phyloP scores from a whole-genome alignment of 1,140 invertebrate species.

The Limonius californicus region DNA sequence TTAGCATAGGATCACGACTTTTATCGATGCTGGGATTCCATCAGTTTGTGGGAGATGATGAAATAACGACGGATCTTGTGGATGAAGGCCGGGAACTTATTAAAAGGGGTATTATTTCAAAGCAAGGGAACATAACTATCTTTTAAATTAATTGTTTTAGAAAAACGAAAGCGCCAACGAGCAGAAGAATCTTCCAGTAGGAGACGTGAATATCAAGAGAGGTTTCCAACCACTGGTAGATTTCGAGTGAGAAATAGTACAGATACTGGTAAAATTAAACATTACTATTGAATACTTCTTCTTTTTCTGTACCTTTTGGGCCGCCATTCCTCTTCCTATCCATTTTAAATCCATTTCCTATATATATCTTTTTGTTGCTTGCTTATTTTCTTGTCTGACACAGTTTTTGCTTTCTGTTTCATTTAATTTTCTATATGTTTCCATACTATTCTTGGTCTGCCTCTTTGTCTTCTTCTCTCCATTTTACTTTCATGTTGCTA shows the following conservation, averaged over 20 bases:
- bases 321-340: too few relatives aligned
- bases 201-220: constrained; percentile 66
- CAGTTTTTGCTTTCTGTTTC: too few relatives aligned
- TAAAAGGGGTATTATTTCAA: constrained; percentile 61
- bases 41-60: constrained; percentile 92
- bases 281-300: not conserved
- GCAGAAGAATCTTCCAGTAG: constrained; percentile 71
- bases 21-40: constrained; percentile 90
- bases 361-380: too few relatives aligned
- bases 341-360: too few relatives aligned
- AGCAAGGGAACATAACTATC: not conserved
- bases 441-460: too few relatives aligned
- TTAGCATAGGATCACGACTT: constrained; percentile 86
- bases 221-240: constrained; percentile 54
- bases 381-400: too few relatives aligned
- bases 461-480: too few relatives aligned
- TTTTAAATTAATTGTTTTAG: constrained; percentile 48
- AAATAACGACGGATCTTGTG: constrained; percentile 87
- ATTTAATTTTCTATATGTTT: too few relatives aligned
- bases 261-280: constrained; percentile 48
- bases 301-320: too few relatives aligned
- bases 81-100: constrained; percentile 91
- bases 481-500: too few relatives aligned
- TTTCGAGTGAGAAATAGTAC: constrained; percentile 54
- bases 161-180: constrained; percentile 76